These are phyloP conservation scores for Myotis findleyi DNA, from an alignment of 2,797 vertebrate species.

Conservation along the genomic window DNA sequence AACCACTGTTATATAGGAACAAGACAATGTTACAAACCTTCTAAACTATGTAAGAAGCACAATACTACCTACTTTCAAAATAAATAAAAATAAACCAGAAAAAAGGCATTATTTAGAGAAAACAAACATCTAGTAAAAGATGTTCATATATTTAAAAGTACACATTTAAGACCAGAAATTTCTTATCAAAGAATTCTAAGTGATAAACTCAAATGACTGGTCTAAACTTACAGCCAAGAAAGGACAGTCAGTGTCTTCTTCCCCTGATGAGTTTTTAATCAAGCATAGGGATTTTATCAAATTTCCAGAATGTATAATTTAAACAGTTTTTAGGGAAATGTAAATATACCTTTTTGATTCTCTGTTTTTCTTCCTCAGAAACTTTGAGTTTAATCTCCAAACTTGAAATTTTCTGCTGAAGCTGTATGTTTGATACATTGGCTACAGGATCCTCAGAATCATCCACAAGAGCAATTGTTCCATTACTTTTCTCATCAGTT, in stretches of 20 bases:
- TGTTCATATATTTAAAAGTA: neutral
- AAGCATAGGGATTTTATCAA: neutral
- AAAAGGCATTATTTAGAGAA: neutral
- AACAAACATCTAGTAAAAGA: neutral
- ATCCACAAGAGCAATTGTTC: conserved; percentile 24
- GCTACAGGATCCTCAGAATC: conserved; percentile 62
- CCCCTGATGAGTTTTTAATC: neutral
- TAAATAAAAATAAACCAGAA: conserved; percentile 28
- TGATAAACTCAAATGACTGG: neutral
- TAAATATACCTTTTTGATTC: conserved; percentile 86
- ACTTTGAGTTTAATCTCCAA: conserved; percentile 84
- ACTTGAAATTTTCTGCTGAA: conserved; percentile 84
- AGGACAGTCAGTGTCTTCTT: neutral
- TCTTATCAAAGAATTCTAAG: neutral
- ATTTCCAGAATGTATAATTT: neutral
- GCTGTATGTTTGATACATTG: conserved; percentile 74
- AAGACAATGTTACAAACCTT: neutral
- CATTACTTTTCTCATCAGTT: conserved; percentile 75
- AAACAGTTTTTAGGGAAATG: conserved; percentile 8
- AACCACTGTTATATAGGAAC: neutral
- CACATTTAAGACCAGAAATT: neutral
- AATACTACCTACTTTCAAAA: neutral
- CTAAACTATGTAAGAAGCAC: neutral
- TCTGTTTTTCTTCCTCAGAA: conserved; percentile 88
- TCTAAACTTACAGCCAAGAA: neutral